Base-by-base conservation (phyloP, 2,113 vertebrate genomes). In the Protobothrops mucrosquamatus region DNA sequence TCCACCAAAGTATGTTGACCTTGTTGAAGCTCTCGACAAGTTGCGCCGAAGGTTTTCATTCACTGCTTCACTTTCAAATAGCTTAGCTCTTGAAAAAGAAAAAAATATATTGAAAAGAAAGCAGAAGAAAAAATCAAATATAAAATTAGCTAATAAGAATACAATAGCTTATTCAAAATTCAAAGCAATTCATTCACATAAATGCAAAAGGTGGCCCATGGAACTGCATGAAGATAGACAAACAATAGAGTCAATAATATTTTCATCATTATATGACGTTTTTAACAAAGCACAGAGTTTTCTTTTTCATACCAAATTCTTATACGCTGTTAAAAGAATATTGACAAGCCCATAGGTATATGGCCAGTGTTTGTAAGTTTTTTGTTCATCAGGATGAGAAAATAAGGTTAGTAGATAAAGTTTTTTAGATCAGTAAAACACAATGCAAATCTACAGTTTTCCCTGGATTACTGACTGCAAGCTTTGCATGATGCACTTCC, bases 1-100 rank as follows among this genome's bases (percentile, higher is more conserved):
- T 4, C 98, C 98, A 0, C 97, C 97, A 87, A 98, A 99, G 87
- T 98, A 98, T 0, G 98, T 97, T 9, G 98, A 97, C 93, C 98
- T 98, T 0, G 98, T 97, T 29, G 99, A 98, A 91, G 98, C 99
- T 43, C 99, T 98, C 34, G 98, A 98, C 94, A 99, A 96, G 93
- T 26, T 99, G 95, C 98, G 99, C 52, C 99, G 97, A 93, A 99
- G 98, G 92, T 98, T 99, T 97, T 99, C 99, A 93, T 98, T 99
- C 94, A 99, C 97, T 0, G 99, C 98, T 96, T 99, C 99, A 26
- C 99, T 99, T 97, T 99, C 99, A 81, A 99, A 93, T 86, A 99
- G 97, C 96, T 99, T 99, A 55, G 99, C 99, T 96, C 99, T 99
- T 94, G 61, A 89, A 52, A 57, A 93, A 52, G 23, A 87, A 86